These are phyloP conservation scores for Cristatella mucedo DNA, from an alignment of 2,888 invertebrate genomes.

Conservation along the genomic window DNA sequence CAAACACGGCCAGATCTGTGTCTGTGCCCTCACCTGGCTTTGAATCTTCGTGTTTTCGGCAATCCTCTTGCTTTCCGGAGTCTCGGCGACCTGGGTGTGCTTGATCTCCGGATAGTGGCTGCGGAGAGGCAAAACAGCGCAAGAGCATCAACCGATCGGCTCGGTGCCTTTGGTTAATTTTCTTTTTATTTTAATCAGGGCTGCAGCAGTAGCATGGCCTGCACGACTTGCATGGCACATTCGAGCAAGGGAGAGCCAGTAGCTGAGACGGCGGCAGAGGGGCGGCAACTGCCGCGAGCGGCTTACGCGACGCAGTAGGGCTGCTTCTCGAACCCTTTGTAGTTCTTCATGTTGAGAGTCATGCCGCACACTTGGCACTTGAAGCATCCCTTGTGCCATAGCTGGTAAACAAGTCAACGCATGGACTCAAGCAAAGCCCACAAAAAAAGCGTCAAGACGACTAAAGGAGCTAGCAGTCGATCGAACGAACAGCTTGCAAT, in stretches of 20 bases:
- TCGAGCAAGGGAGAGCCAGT: background rate
- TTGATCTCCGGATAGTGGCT: conserved; percentile 98
- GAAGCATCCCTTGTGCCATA: conserved; percentile 98
- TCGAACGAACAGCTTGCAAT: too few species aligned
- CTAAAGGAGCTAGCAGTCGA: too few species aligned
- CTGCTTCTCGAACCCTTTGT: conserved; percentile 90
- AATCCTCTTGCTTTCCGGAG: conserved; percentile 85
- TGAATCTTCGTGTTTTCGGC: conserved; percentile 94
- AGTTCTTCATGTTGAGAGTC: conserved; percentile 95
- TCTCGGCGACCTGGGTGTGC: conserved; percentile 92
- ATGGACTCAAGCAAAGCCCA: too few species aligned
- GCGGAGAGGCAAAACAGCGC: conserved; percentile 37
- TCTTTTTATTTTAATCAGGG: too few species aligned
- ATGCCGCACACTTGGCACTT: conserved; percentile 93
- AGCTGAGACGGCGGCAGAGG: background rate
- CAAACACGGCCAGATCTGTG: too few species aligned
- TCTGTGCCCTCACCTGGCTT: conserved; percentile 60
- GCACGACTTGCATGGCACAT: too few species aligned
- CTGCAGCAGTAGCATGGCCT: too few species aligned
- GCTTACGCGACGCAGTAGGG: conserved; percentile 99
- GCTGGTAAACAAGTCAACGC: conserved; percentile 47
- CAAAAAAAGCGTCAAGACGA: too few species aligned
- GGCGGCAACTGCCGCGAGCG: conserved; percentile 11
- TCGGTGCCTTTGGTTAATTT: too few species aligned
- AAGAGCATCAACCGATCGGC: background rate